A percentile compares a stretch with the other conserved stretches of the same genome.
These are phyloP conservation scores for Philypnodon macrostomus DNA, from an alignment of 2,797 vertebrate genomes.

Conservation along the genomic window DNA sequence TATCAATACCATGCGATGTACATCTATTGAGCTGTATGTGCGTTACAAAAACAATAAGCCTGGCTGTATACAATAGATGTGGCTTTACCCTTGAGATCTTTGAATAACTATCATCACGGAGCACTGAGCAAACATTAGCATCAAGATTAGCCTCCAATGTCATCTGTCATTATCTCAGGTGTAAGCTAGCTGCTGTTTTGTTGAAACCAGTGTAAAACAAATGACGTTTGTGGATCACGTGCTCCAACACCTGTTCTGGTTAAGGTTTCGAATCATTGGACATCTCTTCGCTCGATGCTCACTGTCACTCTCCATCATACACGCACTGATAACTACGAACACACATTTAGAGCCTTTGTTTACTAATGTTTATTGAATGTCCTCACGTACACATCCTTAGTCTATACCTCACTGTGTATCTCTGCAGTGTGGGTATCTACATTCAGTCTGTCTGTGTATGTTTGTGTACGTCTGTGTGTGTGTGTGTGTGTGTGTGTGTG, in stretches of 20 bases:
- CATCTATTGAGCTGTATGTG: background rate
- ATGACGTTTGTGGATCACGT: constrained; percentile 19
- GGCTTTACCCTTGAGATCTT: constrained; percentile 6
- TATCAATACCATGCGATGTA: constrained; percentile 1
- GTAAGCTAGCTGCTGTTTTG: constrained; percentile 4
- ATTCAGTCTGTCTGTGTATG: constrained; percentile 13
- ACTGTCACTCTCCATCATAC: constrained; percentile 40
- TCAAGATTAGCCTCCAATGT: constrained; percentile 5
- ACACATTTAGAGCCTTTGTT: constrained; percentile 4
- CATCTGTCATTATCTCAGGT: constrained; percentile 13
- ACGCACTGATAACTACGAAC: constrained; percentile 37
- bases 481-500: constrained; percentile 15
- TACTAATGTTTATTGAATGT: constrained; percentile 28
- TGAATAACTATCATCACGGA: constrained; percentile 1
- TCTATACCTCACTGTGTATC: constrained; percentile 20
- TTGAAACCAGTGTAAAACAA: constrained; percentile 11
- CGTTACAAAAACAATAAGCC: background rate
- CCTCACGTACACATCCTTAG: constrained; percentile 37
- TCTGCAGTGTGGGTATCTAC: constrained; percentile 15
- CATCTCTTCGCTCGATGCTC: constrained; percentile 1
- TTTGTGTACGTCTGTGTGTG: background rate
- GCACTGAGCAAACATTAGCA: constrained; percentile 9
- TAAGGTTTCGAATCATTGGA: constrained; percentile 36
- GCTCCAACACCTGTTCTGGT: constrained; percentile 32
- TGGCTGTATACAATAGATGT: constrained; percentile 5